Percentiles rank a stretch among this genome's conserved stretches.
Conservation (phyloP, 2,888 invertebrate genomes). For the Ormyrus rosae region DNA sequence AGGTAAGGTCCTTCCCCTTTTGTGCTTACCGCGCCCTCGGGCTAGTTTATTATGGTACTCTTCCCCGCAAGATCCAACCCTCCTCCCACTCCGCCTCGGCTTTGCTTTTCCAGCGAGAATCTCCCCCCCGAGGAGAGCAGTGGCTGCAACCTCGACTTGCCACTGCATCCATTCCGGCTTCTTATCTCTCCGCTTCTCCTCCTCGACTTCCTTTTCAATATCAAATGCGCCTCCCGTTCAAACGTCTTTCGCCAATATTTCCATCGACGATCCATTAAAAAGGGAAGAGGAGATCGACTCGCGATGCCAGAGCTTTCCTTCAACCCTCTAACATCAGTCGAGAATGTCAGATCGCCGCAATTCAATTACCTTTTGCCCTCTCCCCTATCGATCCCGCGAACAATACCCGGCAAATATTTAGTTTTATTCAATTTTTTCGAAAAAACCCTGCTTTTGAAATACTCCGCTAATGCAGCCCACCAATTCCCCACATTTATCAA, state of each 20-base stretch:
- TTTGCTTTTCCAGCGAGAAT: conserved; percentile 8
- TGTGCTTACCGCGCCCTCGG: not conserved
- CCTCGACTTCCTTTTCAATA: conserved; percentile 1
- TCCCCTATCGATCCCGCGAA: no score
- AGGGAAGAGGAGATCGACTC: no score
- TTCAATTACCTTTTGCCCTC: no score
- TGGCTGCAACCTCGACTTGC: not conserved
- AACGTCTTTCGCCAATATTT: not conserved
- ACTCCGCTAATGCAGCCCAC: no score
- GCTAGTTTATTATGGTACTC: conserved; percentile 24
- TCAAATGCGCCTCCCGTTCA: not conserved
- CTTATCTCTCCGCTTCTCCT: no score
- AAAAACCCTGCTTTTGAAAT: no score
- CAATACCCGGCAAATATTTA: no score
- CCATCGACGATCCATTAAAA: conserved; percentile 10
- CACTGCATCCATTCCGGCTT: not conserved
- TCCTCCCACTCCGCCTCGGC: not conserved
- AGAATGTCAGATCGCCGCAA: no score
- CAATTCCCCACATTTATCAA: no score
- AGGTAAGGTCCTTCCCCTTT: conserved; percentile 65
- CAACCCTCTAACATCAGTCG: no score
- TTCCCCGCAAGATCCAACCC: not conserved
- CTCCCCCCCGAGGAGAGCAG: not conserved
- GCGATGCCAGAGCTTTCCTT: no score
- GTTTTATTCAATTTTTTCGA: no score